phyloP scores from a whole-genome alignment of 2,888 invertebrate species.

The Orthosia gothica region DNA sequence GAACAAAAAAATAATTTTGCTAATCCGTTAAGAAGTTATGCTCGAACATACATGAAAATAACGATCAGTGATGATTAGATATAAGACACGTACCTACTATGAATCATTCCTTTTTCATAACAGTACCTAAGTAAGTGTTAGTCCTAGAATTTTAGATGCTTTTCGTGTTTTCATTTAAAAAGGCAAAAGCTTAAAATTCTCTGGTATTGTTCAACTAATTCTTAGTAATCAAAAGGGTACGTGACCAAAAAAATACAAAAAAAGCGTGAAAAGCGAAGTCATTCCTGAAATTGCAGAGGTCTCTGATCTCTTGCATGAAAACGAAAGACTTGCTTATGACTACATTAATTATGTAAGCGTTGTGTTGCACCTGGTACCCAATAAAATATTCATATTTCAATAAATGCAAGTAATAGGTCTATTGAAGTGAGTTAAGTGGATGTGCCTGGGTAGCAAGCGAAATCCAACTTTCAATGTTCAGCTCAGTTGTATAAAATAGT shows the following conservation, averaged over 20 bases:
- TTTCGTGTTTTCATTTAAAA: slow-evolving; percentile 34
- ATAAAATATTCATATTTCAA: slow-evolving; percentile 37
- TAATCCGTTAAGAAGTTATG: too few relatives aligned
- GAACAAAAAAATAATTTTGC: too few relatives aligned
- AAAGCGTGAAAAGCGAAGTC: slow-evolving; percentile 2
- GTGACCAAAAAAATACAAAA: slow-evolving; percentile 19
- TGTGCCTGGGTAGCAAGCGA: too few relatives aligned
- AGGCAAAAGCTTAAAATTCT: not conserved
- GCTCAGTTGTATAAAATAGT: not conserved
- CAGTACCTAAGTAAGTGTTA: too few relatives aligned
- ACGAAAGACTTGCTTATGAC: not conserved
- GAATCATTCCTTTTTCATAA: not conserved
- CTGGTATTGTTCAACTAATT: slow-evolving; percentile 24
- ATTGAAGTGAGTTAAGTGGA: not conserved
- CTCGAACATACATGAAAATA: too few relatives aligned
- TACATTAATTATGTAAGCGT: slow-evolving; percentile 15
- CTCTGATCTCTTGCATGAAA: slow-evolving; percentile 5
- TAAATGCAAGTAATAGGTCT: slow-evolving; percentile 31
- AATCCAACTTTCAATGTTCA: not conserved
- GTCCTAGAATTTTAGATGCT: not conserved
- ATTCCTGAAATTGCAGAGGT: slow-evolving; percentile 23
- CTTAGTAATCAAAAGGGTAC: slow-evolving; percentile 21
- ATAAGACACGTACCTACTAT: not conserved
- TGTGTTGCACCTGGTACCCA: not conserved
- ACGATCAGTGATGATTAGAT: too few relatives aligned